Evolutionary conservation across 2,113 vertebrate genomes (phyloP).

Genomic region (Percina caprodes): DNA sequence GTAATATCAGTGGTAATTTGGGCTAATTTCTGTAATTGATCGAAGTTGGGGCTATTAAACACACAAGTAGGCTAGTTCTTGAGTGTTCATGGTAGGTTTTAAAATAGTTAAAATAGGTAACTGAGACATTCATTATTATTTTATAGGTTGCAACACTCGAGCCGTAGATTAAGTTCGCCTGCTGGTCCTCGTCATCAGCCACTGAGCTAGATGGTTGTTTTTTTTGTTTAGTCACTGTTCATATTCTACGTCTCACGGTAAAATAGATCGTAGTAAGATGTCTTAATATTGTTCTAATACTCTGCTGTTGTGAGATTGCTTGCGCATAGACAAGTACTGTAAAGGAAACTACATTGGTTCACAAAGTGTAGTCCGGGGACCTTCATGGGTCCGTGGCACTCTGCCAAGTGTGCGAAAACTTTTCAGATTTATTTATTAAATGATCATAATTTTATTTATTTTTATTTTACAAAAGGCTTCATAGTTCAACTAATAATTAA

Average conservation of each 20-base stretch:
- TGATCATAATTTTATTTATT: no score
- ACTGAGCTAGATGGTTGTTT: not conserved
- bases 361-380: no score
- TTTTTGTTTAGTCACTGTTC: not conserved
- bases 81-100: not conserved
- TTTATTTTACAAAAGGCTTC: no score
- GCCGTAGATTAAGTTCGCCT: conserved; percentile 16
- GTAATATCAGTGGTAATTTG: not conserved
- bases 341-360: no score
- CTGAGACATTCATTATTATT: conserved; percentile 2
- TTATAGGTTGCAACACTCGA: conserved; percentile 13
- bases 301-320: not conserved
- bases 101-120: not conserved
- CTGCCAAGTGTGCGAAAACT: no score
- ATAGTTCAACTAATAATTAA: no score
- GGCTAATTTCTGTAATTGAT: not conserved
- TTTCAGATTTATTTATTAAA: no score
- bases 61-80: not conserved
- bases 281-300: not conserved
- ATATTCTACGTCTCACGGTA: not conserved
- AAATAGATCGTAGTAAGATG: not conserved
- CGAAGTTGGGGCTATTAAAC: not conserved
- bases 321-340: not conserved
- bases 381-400: no score
- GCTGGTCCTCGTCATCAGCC: conserved; percentile 2